Evolutionary conservation across 2,888 invertebrate genomes (phyloP).

Genomic region (Cryptocephalus moraei): DNA sequence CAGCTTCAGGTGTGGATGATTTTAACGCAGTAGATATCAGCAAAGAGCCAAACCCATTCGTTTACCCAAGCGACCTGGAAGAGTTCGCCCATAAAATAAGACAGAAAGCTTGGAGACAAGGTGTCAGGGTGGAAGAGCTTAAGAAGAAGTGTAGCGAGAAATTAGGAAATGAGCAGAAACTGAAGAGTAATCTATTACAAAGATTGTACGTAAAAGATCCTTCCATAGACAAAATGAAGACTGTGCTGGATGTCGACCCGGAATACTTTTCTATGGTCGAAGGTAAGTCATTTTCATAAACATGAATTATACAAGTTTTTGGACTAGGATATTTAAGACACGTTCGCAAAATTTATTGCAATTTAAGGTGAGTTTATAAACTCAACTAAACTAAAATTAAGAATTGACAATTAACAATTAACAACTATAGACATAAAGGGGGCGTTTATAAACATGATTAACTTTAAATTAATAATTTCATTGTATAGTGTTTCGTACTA

Average conservation of each 20-base stretch:
- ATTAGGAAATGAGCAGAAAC: conserved; percentile 29
- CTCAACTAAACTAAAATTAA: no score
- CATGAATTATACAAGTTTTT: neutral
- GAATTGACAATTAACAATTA: no score
- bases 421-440: no score
- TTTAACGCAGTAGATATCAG: conserved; percentile 10
- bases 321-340: no score
- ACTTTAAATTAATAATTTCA: no score
- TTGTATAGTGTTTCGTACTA: no score
- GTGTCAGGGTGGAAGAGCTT: conserved; percentile 25
- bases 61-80: conserved; percentile 35
- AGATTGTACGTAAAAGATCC: conserved; percentile 48
- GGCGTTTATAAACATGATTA: no score
- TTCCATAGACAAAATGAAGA: conserved; percentile 39
- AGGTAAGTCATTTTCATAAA: conserved; percentile 26
- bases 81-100: conserved; percentile 38
- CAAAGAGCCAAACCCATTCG: conserved; percentile 37
- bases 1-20: conserved; percentile 13
- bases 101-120: conserved; percentile 32
- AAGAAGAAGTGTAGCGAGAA: conserved; percentile 27
- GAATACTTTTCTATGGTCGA: conserved; percentile 53
- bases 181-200: conserved; percentile 43
- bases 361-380: no score
- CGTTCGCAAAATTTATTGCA: no score
- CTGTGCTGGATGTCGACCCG: conserved; percentile 55